Evolutionary conservation across 1,140 invertebrate species (phyloP), one percentile per base, ranked within the genome.

Genomic region (Drosophila serrata): DNA sequence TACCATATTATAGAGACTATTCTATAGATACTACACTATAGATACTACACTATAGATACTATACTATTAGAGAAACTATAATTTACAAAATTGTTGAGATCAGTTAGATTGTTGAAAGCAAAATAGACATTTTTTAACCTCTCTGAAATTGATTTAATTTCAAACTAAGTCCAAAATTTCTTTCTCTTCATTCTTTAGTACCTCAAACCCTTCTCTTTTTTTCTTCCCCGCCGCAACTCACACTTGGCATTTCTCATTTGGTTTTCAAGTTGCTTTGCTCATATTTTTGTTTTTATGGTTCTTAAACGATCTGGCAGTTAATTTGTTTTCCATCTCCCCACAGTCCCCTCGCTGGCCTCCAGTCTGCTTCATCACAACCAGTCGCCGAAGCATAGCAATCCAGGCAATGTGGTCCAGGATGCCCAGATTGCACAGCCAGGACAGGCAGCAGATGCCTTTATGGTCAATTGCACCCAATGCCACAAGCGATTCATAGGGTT

Each of bases 401-500:
- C 74, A 40, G 75, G 75, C 45, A 86, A 78, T 64, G 68, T 56
- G 24, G 81, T 63, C 49, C 68, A 60, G 80, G 74, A 49, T 46
- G 56, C 22, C 39, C 70, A 91, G 61, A 46, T 40, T 8, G 53
- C 43, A 27, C 74, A 58, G 39, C 55, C 51, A 40, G 72, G 75
- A 40, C 61, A 64, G 13, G 65, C 72, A 2, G 76, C 74, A n/a
- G 78, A 92, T 19, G 93, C 94, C 48, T 94, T 92, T 67, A 92
- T 94, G 90, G 93, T 94, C 77, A 94, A 94, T 81, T 95, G 95
- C 93, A 94, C 94, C 46, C 94, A 95, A 81, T 96, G 95, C 85
- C 93, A 94, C 68, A 93, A 95, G 73, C 93, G 94, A 27, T 86
- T 95, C 93, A 91, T 92, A 91, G 58, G 94, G 93, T 55, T 94